Evolutionary conservation across 1,140 invertebrate genomes (phyloP).

Genomic region (Hirudo medicinalis): DNA sequence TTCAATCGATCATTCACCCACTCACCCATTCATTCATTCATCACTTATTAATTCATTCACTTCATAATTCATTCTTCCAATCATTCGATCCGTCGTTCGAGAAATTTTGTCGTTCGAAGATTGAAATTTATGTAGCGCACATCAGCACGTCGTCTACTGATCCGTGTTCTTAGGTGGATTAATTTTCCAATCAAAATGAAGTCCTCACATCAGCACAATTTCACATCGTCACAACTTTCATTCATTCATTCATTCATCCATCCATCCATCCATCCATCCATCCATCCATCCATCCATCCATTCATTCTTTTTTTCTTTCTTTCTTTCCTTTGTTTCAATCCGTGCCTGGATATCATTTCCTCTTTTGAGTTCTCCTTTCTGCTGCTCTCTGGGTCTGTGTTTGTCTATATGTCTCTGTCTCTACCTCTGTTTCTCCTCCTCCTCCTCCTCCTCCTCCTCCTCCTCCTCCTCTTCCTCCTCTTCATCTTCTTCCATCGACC

Average conservation of each 20-base stretch:
- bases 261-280: neutral
- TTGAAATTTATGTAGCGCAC: too few relatives aligned
- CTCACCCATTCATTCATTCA: too few relatives aligned
- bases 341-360: neutral
- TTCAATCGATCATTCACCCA: too few relatives aligned
- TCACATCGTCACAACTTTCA: neutral
- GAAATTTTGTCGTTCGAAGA: too few relatives aligned
- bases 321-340: neutral
- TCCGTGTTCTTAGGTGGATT: too few relatives aligned
- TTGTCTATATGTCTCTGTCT: constrained; percentile 22
- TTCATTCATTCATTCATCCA: neutral
- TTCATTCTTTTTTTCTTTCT: neutral
- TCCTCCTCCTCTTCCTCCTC: too few relatives aligned
- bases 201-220: neutral
- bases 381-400: constrained; percentile 21
- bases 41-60: too few relatives aligned
- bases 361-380: constrained; percentile 17
- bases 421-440: constrained; percentile 24
- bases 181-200: too few relatives aligned
- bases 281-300: neutral
- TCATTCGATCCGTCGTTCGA: too few relatives aligned
- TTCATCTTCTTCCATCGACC: too few relatives aligned
- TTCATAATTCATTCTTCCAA: too few relatives aligned
- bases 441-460: constrained; percentile 16
- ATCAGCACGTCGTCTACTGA: too few relatives aligned